These are phyloP conservation scores for Cranoglanis bouderius DNA, from an alignment of 2,113 vertebrate genomes.

Conservation along the genomic window DNA sequence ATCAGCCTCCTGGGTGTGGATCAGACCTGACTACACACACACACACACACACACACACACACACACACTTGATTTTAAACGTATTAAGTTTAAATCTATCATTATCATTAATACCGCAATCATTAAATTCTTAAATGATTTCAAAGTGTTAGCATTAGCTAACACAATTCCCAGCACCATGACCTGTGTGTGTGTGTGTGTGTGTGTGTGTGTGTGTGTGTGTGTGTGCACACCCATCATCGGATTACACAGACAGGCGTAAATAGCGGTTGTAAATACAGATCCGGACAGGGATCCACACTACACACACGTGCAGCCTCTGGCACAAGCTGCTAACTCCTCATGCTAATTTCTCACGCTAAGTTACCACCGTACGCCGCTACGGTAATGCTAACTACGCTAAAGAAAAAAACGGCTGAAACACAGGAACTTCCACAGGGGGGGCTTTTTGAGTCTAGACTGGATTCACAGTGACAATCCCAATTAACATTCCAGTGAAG, in stretches of 20 bases:
- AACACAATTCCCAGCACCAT: background rate
- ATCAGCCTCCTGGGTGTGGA: conserved; percentile 81
- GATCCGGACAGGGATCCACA: conserved; percentile 63
- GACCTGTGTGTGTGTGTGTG: conserved; percentile 16
- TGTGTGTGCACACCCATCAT: conserved; percentile 66
- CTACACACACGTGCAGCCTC: background rate
- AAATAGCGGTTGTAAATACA: conserved; percentile 78
- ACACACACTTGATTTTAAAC: too few species aligned
- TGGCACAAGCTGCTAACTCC: background rate
- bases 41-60: conserved; percentile 46
- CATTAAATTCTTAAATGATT: background rate
- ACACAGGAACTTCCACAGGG: conserved; percentile 31
- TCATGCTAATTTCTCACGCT: background rate
- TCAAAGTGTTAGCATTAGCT: background rate
- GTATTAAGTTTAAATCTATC: background rate
- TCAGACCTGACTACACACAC: conserved; percentile 84
- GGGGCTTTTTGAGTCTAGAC: conserved; percentile 27
- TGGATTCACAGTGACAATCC: conserved; percentile 53
- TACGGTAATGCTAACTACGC: background rate
- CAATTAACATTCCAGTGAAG: conserved; percentile 44
- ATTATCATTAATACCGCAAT: background rate
- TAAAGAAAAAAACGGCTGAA: background rate
- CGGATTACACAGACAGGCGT: conserved; percentile 75
- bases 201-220: conserved; percentile 55
- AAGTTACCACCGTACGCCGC: background rate